Evolutionary conservation across 2,113 vertebrate genomes (phyloP).

Genomic region (Acrocephalus arundinaceus): DNA sequence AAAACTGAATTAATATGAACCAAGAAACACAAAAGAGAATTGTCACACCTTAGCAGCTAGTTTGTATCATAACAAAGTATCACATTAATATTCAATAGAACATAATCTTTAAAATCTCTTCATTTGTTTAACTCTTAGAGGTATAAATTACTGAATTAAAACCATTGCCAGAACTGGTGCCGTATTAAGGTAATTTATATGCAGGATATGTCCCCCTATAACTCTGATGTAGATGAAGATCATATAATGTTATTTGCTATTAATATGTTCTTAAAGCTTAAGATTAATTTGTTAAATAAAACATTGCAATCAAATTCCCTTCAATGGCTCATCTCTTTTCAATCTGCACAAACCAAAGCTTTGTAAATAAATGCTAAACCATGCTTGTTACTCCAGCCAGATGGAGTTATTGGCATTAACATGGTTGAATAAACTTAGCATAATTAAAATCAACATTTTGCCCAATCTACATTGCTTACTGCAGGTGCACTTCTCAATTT

Average conservation of each 20-base stretch:
- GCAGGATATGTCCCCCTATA: background rate
- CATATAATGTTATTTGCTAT: background rate
- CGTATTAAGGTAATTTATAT: background rate
- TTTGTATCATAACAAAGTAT: background rate
- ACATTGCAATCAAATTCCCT: background rate
- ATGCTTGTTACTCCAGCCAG: constrained; percentile 8
- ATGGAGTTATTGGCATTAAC: constrained; percentile 36
- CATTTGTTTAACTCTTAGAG: background rate
- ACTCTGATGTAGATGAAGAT: background rate
- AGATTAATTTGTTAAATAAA: constrained; percentile 29
- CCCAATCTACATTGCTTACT: background rate
- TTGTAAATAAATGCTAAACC: constrained; percentile 10
- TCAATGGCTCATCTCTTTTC: background rate
- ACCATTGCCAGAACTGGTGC: background rate
- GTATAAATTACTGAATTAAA: background rate
- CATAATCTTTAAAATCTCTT: background rate
- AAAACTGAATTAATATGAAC: background rate
- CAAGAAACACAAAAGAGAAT: background rate
- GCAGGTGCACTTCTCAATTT: background rate
- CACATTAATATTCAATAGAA: background rate
- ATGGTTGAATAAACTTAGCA: background rate
- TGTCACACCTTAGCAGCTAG: background rate
- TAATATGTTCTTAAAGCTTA: background rate
- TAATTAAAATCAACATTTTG: constrained; percentile 42
- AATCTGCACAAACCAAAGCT: background rate